Conservation (phyloP, 2,888 invertebrate species). For the Papilio demoleus region DNA sequence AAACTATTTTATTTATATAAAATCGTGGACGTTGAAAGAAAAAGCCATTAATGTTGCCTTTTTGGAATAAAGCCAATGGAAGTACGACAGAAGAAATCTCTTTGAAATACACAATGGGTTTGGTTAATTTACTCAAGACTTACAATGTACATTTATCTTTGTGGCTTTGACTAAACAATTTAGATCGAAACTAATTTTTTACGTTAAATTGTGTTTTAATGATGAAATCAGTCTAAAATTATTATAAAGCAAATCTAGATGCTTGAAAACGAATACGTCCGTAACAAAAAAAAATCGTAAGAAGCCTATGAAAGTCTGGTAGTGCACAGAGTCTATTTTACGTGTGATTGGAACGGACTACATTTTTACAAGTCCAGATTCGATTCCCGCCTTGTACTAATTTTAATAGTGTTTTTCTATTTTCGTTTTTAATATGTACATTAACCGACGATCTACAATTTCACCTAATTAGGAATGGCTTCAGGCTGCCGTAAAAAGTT, state of each 20-base stretch:
- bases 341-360: too few relatives aligned
- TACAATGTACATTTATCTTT: conserved; percentile 30
- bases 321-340: too few relatives aligned
- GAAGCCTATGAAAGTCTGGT: too few relatives aligned
- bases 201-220: background rate
- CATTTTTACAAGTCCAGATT: too few relatives aligned
- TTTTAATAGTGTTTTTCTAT: too few relatives aligned
- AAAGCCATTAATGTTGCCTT: conserved; percentile 31
- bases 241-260: background rate
- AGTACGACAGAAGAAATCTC: conserved; percentile 35
- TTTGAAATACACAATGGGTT: conserved; percentile 34
- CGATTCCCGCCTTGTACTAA: too few relatives aligned
- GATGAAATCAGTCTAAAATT: background rate
- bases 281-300: too few relatives aligned
- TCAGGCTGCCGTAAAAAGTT: too few relatives aligned
- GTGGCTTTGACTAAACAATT: conserved; percentile 19
- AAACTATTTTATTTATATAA: conserved; percentile 27
- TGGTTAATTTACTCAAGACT: conserved; percentile 34
- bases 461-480: too few relatives aligned
- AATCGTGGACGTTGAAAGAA: conserved; percentile 27
- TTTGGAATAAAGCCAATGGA: conserved; percentile 35
- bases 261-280: too few relatives aligned
- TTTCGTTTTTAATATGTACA: too few relatives aligned
- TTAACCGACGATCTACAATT: too few relatives aligned
- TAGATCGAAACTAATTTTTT: conserved; percentile 6